A percentile compares a stretch with the other conserved stretches of the same genome.
Evolutionary conservation across 2,797 vertebrate species (phyloP).

Genomic region (Typhlichthys subterraneus): DNA sequence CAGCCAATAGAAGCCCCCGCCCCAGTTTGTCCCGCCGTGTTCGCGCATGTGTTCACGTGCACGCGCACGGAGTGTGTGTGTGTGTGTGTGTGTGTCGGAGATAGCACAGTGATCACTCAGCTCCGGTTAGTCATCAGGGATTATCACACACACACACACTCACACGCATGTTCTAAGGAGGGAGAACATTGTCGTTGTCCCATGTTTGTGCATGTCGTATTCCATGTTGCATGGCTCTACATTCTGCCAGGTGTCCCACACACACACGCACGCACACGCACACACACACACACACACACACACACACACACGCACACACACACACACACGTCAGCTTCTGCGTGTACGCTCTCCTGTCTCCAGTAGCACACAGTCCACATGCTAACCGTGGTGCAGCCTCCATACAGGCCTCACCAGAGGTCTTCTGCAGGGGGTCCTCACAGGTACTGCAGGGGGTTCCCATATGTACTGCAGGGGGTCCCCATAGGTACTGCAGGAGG

Average conservation of each 20-base stretch:
- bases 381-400: too few species aligned
- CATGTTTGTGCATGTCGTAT: too few species aligned
- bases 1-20: background rate
- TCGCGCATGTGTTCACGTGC: background rate
- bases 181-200: too few species aligned
- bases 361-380: too few species aligned
- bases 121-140: slow-evolving; percentile 36
- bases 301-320: background rate
- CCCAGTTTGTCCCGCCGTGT: background rate
- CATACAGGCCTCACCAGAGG: too few species aligned
- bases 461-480: too few species aligned
- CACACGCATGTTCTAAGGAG: background rate
- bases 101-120: slow-evolving; percentile 28
- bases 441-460: too few species aligned
- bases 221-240: too few species aligned
- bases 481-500: too few species aligned
- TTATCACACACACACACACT: slow-evolving; percentile 9
- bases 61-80: slow-evolving; percentile 2
- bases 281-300: slow-evolving; percentile 6
- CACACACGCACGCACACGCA: background rate
- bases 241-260: too few species aligned
- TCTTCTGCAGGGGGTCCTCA: too few species aligned
- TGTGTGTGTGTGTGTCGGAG: background rate
- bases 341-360: too few species aligned
- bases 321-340: background rate